phyloP scores from a whole-genome alignment of 2,797 vertebrate species.

The Chiroxiphia lanceolata region DNA sequence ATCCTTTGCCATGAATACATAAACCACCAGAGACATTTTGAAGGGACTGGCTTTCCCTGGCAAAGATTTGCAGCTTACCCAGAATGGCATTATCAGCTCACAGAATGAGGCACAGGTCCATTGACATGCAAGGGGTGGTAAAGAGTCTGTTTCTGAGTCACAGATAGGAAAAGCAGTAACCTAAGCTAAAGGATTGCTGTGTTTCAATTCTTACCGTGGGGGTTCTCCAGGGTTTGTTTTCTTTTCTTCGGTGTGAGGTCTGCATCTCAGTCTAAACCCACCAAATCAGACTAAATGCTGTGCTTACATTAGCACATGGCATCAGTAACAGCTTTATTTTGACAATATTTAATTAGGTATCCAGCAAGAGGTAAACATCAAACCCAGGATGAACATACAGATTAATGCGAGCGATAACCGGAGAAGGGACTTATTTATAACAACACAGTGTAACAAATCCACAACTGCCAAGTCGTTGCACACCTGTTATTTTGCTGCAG shows the following conservation, averaged over 20 bases:
- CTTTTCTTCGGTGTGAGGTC: not conserved
- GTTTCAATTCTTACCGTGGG: not conserved
- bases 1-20: not conserved
- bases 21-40: not conserved
- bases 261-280: slow-evolving; percentile 9
- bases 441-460: not conserved
- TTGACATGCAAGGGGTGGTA: not conserved
- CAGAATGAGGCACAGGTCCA: not conserved
- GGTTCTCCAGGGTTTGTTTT: not conserved
- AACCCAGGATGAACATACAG: not conserved
- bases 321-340: slow-evolving; percentile 17
- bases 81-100: not conserved
- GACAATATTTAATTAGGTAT: slow-evolving; percentile 6
- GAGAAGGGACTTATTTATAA: not conserved
- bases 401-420: not conserved
- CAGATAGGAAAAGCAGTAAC: not conserved
- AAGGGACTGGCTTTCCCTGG: not conserved
- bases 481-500: not conserved
- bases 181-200: not conserved
- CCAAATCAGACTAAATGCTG: not conserved
- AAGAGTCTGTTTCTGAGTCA: not conserved
- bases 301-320: not conserved
- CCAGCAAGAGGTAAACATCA: slow-evolving; percentile 2
- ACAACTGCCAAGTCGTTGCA: not conserved
- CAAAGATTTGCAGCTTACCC: not conserved